phyloP scores from a whole-genome alignment of 2,888 invertebrate genomes.

The Pterostichus madidus region DNA sequence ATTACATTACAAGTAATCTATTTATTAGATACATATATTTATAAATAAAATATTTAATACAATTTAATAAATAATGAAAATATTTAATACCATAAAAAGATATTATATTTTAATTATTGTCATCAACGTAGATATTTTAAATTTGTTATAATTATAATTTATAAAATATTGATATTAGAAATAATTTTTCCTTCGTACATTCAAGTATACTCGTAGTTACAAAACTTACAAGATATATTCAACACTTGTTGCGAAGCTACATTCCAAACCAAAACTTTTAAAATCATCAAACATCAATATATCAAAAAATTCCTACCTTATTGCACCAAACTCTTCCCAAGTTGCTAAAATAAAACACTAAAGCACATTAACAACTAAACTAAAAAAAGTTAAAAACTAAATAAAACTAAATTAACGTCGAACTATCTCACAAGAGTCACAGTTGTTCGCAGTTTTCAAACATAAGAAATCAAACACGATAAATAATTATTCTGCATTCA shows the following conservation, averaged over 20 bases:
- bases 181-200: neutral
- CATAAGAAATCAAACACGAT: neutral
- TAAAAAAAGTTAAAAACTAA: constrained; percentile 6
- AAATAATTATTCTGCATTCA: neutral
- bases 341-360: constrained; percentile 22
- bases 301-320: constrained; percentile 31
- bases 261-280: constrained; percentile 15
- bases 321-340: neutral
- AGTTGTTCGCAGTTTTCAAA: neutral
- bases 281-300: neutral
- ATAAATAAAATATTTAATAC: too few relatives aligned
- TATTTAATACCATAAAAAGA: too few relatives aligned
- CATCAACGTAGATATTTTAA: too few relatives aligned
- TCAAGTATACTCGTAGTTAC: neutral
- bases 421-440: constrained; percentile 7
- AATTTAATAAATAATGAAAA: too few relatives aligned
- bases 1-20: too few relatives aligned
- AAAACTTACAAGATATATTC: constrained; percentile 37
- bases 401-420: constrained; percentile 13
- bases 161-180: too few relatives aligned
- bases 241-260: constrained; percentile 39
- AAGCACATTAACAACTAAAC: constrained; percentile 23
- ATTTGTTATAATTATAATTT: too few relatives aligned
- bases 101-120: too few relatives aligned
- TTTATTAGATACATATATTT: too few relatives aligned